phyloP scores from a whole-genome alignment of 2,888 invertebrate species.

The Parapristionchus giblindavisi region DNA sequence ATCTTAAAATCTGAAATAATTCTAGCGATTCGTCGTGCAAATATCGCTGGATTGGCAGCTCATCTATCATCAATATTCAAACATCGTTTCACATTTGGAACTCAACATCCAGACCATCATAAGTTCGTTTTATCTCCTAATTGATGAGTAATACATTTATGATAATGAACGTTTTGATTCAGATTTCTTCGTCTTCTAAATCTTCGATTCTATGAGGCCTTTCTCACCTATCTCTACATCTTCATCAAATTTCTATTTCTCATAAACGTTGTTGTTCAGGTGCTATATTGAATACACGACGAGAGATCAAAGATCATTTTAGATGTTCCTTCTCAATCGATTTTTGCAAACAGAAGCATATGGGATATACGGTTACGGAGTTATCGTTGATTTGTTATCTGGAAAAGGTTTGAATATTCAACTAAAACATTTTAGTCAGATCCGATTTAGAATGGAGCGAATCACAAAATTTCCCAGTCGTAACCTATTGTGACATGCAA shows the following conservation, averaged over 20 bases:
- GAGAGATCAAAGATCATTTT: conserved; percentile 9
- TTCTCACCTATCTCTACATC: conserved; percentile 66
- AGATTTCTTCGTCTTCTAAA: conserved; percentile 64
- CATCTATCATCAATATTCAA: conserved; percentile 67
- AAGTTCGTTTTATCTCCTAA: conserved; percentile 39
- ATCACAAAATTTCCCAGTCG: conserved; percentile 68
- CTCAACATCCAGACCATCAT: conserved; percentile 57
- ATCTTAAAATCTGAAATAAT: not conserved
- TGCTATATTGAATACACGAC: not conserved
- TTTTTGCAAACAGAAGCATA: conserved; percentile 68
- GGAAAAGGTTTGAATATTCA: no score
- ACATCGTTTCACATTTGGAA: conserved; percentile 62
- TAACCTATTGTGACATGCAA: conserved; percentile 69
- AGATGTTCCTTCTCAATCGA: conserved; percentile 66
- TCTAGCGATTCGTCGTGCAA: conserved; percentile 47
- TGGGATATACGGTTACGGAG: conserved; percentile 68
- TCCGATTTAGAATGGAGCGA: conserved; percentile 67
- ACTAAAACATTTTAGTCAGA: no score
- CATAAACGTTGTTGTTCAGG: conserved; percentile 64
- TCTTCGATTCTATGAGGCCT: conserved; percentile 68
- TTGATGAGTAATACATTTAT: not conserved
- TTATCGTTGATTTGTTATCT: conserved; percentile 62
- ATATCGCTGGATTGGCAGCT: conserved; percentile 60
- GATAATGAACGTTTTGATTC: conserved; percentile 23
- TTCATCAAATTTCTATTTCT: conserved; percentile 66